Percentiles rank a stretch among this genome's conserved stretches.
phyloP scores from a whole-genome alignment of 1,140 invertebrate genomes.

The Lasioglossum baleicum region DNA sequence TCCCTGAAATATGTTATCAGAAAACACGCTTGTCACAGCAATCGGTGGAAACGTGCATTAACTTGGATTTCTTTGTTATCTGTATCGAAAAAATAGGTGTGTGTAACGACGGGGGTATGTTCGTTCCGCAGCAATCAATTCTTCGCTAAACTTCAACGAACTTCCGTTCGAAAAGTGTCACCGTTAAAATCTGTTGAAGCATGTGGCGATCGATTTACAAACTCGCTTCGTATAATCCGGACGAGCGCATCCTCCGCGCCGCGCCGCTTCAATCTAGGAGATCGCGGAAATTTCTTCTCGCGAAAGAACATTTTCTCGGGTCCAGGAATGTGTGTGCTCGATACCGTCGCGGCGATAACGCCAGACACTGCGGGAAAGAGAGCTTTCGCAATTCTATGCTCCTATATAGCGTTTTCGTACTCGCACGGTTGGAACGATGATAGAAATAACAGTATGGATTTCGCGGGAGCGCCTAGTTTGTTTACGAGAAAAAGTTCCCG shows the following conservation, averaged over 20 bases:
- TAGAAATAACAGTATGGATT: background rate
- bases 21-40: no score
- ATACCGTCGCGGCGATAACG: background rate
- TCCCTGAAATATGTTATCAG: no score
- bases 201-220: no score
- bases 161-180: no score
- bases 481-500: background rate
- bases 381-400: background rate
- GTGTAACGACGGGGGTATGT: no score
- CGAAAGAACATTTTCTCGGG: background rate
- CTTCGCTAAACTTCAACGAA: no score
- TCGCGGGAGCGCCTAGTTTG: background rate
- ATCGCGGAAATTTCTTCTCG: conserved; percentile 40
- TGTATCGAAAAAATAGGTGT: no score
- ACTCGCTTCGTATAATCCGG: conserved; percentile 24
- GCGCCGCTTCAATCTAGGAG: background rate
- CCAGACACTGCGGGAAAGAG: background rate
- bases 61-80: no score
- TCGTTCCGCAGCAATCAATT: no score
- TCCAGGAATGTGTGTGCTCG: background rate
- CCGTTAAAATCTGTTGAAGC: no score
- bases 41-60: no score
- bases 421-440: background rate
- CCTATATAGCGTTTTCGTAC: background rate
- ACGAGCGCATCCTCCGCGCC: conserved; percentile 17